These are phyloP conservation scores for Anoplius nigerrimus DNA, from an alignment of 2,888 invertebrate species.

Conservation along the genomic window DNA sequence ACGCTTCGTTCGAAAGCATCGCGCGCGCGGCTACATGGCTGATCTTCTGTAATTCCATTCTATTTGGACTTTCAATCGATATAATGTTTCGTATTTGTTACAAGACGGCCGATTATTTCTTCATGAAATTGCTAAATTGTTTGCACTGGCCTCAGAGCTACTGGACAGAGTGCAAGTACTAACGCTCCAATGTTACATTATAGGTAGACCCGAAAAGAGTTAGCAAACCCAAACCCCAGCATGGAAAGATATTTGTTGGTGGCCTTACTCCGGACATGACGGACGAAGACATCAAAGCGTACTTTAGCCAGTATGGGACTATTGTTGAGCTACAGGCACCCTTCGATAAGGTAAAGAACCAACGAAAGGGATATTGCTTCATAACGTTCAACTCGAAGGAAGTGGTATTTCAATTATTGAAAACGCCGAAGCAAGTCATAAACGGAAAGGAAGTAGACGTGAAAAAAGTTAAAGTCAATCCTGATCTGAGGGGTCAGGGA, in stretches of 20 bases:
- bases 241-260: conserved; percentile 82
- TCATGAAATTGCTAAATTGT: too few relatives aligned
- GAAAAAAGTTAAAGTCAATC: conserved; percentile 78
- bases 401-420: conserved; percentile 78
- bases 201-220: conserved; percentile 81
- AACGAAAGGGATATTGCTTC: conserved; percentile 81
- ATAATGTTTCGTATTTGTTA: not conserved
- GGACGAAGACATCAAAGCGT: conserved; percentile 79
- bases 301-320: conserved; percentile 80
- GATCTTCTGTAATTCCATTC: too few relatives aligned
- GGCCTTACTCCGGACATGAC: conserved; percentile 80
- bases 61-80: not conserved
- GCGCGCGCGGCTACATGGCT: too few relatives aligned
- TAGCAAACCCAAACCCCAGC: conserved; percentile 79
- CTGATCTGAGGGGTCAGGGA: conserved; percentile 71
- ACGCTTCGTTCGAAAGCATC: not conserved
- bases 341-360: conserved; percentile 81
- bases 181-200: conserved; percentile 1
- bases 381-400: conserved; percentile 81
- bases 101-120: too few relatives aligned
- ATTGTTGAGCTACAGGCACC: conserved; percentile 81
- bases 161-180: not conserved
- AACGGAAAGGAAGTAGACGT: conserved; percentile 79
- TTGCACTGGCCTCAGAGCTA: too few relatives aligned
- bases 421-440: conserved; percentile 78